phyloP scores from a whole-genome alignment of 2,888 invertebrate genomes.

The Cheilosia scutellata region DNA sequence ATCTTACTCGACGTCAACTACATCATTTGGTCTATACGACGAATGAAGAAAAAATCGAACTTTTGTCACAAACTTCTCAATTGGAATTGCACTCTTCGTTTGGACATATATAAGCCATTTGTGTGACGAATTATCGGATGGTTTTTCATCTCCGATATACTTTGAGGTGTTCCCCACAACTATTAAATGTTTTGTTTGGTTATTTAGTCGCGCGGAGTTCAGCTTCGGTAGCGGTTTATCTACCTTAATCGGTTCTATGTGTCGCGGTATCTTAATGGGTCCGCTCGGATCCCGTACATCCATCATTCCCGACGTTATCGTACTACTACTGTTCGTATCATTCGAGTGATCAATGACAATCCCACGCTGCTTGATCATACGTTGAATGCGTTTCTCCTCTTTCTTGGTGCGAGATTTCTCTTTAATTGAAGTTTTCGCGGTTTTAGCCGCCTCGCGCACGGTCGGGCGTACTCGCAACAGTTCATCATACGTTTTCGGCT shows the following conservation, averaged over 20 bases:
- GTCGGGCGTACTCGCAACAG: conserved; percentile 84
- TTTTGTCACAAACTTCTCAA: conserved; percentile 88
- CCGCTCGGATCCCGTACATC: conserved; percentile 32
- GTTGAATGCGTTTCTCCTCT: conserved; percentile 80
- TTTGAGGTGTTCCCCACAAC: conserved; percentile 91
- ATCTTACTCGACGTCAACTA: conserved; percentile 90
- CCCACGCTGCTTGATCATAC: conserved; percentile 79
- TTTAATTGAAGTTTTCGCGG: conserved; percentile 82
- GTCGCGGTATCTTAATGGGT: conserved; percentile 80
- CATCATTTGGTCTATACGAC: conserved; percentile 94
- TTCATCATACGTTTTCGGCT: conserved; percentile 85
- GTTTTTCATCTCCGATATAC: conserved; percentile 89
- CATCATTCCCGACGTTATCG: conserved; percentile 15
- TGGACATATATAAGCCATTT: conserved; percentile 96
- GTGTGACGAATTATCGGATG: conserved; percentile 89
- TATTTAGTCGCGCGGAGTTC: conserved; percentile 85
- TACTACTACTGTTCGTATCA: conserved; percentile 13
- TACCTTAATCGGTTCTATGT: conserved; percentile 83
- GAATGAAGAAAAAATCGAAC: conserved; percentile 91
- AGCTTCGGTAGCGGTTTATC: conserved; percentile 84
- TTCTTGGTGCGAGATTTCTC: conserved; percentile 80
- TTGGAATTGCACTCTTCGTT: conserved; percentile 87
- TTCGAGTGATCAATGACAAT: conserved; percentile 81
- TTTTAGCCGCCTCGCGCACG: conserved; percentile 85
- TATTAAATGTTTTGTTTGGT: conserved; percentile 86